These are phyloP conservation scores for Diadema setosum DNA, from an alignment of 35 echinoderm and acorn worm species.

Conservation along the genomic window DNA sequence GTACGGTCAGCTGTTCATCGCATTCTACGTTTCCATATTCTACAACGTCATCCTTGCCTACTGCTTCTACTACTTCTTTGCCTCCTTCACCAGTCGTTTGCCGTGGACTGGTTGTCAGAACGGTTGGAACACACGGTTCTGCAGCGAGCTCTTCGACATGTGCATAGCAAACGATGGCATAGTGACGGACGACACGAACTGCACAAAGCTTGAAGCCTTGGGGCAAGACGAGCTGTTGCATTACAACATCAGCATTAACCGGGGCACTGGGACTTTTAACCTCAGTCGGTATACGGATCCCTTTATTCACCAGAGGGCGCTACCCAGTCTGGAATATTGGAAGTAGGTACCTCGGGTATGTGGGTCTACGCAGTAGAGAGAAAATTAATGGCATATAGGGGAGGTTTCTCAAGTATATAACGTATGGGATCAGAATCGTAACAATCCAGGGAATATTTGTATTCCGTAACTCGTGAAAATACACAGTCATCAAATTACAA, in stretches of 20 bases:
- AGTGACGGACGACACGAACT: conserved; percentile 15
- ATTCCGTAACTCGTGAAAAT: too few relatives aligned
- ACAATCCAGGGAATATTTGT: too few relatives aligned
- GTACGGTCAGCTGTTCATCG: conserved; percentile 28
- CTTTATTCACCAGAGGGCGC: neutral
- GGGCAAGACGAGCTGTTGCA: neutral
- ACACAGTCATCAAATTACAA: too few relatives aligned
- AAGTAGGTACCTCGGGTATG: too few relatives aligned
- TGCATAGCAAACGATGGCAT: conserved; percentile 23
- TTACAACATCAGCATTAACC: conserved; percentile 5
- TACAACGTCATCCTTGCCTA: conserved; percentile 61
- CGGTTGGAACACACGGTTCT: conserved; percentile 32
- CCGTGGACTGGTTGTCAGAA: conserved; percentile 46
- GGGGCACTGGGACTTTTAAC: neutral
- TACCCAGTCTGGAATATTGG: conserved; percentile 56
- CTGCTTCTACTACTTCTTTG: conserved; percentile 55
- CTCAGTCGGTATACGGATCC: conserved; percentile 22
- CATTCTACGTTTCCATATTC: conserved; percentile 1
- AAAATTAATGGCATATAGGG: too few relatives aligned
- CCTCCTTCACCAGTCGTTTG: conserved; percentile 40
- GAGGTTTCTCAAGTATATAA: too few relatives aligned
- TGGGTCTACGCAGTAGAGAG: too few relatives aligned
- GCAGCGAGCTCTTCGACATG: neutral
- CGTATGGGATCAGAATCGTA: too few relatives aligned
- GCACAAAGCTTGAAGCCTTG: neutral